phyloP scores from a whole-genome alignment of 2,113 vertebrate species.

The Nematolebias whitei region DNA sequence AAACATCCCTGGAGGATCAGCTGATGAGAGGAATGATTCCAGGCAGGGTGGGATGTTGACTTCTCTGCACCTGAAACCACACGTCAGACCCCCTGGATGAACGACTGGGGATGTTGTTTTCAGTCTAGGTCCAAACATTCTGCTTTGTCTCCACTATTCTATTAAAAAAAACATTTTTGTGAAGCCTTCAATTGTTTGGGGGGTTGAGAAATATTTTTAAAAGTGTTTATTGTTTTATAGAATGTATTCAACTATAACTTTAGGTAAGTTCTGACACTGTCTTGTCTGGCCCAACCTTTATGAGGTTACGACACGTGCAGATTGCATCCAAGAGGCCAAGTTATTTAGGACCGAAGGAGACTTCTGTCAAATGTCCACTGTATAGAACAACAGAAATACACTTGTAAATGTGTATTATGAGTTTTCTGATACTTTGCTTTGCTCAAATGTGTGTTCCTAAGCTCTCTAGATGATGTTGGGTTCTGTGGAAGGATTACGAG shows the following conservation, averaged over 20 bases:
- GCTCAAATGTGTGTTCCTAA: background rate
- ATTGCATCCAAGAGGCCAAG: constrained; percentile 54
- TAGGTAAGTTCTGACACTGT: constrained; percentile 30
- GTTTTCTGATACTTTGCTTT: background rate
- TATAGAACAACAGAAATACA: background rate
- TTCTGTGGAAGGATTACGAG: no score
- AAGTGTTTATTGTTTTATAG: background rate
- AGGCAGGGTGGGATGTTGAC: constrained; percentile 21
- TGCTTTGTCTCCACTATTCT: constrained; percentile 1
- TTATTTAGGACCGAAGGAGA: constrained; percentile 57
- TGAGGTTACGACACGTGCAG: constrained; percentile 55
- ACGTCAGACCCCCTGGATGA: constrained; percentile 24
- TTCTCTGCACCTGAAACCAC: constrained; percentile 9
- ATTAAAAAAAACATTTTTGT: background rate
- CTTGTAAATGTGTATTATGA: background rate
- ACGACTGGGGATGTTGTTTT: constrained; percentile 37
- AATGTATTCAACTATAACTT: background rate
- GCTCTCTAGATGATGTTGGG: no score
- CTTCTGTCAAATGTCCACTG: constrained; percentile 5
- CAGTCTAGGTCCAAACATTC: constrained; percentile 1
- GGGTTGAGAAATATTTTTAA: background rate
- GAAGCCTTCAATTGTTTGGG: background rate
- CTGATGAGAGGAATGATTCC: constrained; percentile 16
- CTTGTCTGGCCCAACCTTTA: constrained; percentile 43
- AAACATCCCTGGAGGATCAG: constrained; percentile 56